Evolutionary conservation across 2,797 vertebrate genomes (phyloP).

Genomic region (Hephaestus fuliginosus): DNA sequence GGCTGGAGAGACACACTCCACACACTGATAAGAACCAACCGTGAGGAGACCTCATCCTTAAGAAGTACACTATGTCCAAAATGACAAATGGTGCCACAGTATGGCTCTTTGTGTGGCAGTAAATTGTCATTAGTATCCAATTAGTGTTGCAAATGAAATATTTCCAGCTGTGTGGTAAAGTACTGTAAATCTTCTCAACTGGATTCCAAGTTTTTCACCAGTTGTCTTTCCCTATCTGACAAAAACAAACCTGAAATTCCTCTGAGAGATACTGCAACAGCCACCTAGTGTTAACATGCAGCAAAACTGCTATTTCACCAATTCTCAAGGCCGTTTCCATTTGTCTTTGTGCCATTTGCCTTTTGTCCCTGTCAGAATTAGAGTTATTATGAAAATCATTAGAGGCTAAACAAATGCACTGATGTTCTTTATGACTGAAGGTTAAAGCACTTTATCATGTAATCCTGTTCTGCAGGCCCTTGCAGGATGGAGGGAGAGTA

Average conservation of each 20-base stretch:
- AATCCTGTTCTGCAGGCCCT: constrained; percentile 54
- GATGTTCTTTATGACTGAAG: constrained; percentile 60
- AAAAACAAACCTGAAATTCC: too few relatives aligned
- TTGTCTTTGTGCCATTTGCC: constrained; percentile 26
- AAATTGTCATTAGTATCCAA: background rate
- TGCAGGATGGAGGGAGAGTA: constrained; percentile 51
- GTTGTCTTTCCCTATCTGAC: background rate
- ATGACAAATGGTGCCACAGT: background rate
- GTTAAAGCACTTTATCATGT: constrained; percentile 67
- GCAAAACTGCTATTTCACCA: constrained; percentile 12
- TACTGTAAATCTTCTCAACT: background rate
- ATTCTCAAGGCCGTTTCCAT: constrained; percentile 2
- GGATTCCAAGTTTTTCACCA: background rate
- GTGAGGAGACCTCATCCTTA: background rate
- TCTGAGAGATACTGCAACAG: background rate
- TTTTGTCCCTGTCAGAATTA: constrained; percentile 23
- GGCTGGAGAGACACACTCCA: background rate
- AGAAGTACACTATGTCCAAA: background rate
- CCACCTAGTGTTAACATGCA: background rate
- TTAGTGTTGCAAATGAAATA: background rate
- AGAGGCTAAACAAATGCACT: constrained; percentile 48
- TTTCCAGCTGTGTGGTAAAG: background rate
- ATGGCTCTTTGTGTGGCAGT: background rate
- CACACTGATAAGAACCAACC: background rate
- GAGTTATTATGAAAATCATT: constrained; percentile 34